phyloP scores from a whole-genome alignment of 2,113 vertebrate species.

The Hiodon alosoides region DNA sequence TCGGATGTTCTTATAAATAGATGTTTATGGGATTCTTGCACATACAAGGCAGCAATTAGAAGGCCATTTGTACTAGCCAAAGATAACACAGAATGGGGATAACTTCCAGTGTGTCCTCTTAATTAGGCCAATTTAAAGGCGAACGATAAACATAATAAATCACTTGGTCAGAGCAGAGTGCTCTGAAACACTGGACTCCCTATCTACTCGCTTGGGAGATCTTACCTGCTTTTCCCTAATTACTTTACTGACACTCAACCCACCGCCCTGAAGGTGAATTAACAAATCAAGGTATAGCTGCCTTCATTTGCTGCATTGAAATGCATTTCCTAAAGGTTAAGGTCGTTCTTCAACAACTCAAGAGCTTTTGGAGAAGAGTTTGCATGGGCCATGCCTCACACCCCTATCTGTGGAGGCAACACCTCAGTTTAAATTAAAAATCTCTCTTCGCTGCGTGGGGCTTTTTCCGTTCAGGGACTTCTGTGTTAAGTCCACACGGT shows the following conservation, averaged over 20 bases:
- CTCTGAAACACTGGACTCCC: not conserved
- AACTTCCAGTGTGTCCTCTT: conserved; percentile 61
- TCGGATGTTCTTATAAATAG: conserved; percentile 60
- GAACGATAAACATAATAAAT: conserved; percentile 60
- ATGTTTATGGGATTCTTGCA: conserved; percentile 58
- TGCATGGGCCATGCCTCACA: not conserved
- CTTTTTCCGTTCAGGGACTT: not conserved
- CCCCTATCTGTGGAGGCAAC: not conserved
- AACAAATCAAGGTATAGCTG: conserved; percentile 2
- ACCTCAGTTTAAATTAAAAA: not conserved
- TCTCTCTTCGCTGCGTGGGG: not conserved
- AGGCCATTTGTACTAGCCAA: conserved; percentile 68
- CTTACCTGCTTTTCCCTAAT: conserved; percentile 38
- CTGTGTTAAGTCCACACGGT: no score
- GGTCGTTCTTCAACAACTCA: not conserved
- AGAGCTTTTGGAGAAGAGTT: conserved; percentile 2
- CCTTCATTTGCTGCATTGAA: conserved; percentile 7
- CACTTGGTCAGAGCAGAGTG: conserved; percentile 39
- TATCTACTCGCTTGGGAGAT: not conserved
- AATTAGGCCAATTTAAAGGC: conserved; percentile 60
- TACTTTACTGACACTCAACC: conserved; percentile 4
- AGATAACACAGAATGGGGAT: conserved; percentile 62
- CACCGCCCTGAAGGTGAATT: not conserved
- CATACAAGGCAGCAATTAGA: conserved; percentile 76
- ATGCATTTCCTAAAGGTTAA: conserved; percentile 7